Conservation (phyloP, 1,140 invertebrate species). For the Sinonovacula constricta region DNA sequence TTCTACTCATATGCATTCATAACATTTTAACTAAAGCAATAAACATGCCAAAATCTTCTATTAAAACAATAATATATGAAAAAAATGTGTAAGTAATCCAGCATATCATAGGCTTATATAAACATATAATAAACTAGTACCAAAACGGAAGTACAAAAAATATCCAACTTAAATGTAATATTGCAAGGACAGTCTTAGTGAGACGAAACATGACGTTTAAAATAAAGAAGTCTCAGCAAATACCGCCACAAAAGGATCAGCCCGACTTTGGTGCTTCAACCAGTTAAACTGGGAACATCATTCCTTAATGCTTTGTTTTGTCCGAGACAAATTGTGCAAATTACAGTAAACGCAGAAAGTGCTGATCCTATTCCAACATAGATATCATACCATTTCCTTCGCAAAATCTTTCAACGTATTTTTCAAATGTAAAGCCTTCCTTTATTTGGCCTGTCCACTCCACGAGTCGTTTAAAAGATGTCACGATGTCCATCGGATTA, state of each 20-base stretch:
- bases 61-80: neutral
- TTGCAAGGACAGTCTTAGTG: no score
- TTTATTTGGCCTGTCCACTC: constrained; percentile 5
- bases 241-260: no score
- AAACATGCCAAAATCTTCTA: neutral
- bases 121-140: neutral
- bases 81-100: neutral
- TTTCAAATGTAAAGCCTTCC: neutral
- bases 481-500: constrained; percentile 26
- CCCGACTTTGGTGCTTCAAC: no score
- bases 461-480: constrained; percentile 15
- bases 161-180: no score
- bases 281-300: neutral
- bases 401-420: neutral
- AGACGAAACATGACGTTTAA: no score
- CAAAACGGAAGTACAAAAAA: no score
- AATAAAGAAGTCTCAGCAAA: no score
- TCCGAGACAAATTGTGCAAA: neutral
- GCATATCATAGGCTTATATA: neutral
- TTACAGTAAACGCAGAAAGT: neutral
- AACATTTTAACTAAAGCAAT: neutral
- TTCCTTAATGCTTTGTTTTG: neutral
- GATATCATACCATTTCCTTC: neutral
- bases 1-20: neutral
- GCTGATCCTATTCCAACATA: neutral